Evolutionary conservation across 2,797 vertebrate species (phyloP).

Genomic region (Staurois parvus): DNA sequence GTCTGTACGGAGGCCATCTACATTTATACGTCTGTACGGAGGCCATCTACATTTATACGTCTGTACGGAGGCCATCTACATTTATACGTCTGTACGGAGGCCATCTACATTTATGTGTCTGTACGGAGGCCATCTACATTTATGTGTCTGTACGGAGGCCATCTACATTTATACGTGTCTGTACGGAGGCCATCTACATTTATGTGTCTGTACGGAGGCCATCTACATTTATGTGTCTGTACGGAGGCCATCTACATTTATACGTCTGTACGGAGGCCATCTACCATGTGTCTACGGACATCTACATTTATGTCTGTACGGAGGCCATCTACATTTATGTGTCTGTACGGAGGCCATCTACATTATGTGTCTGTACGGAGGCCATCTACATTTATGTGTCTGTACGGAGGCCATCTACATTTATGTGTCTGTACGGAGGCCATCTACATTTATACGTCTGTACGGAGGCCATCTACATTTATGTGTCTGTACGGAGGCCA

Average conservation of each 20-base stretch:
- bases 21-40: conserved; percentile 1
- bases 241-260: neutral
- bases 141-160: neutral
- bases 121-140: neutral
- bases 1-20: neutral
- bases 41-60: too few species aligned
- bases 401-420: too few species aligned
- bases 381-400: neutral
- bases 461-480: too few species aligned
- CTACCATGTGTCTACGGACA: too few species aligned
- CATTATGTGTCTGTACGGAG: neutral
- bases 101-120: too few species aligned
- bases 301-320: neutral
- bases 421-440: neutral
- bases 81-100: neutral
- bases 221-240: too few species aligned
- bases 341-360: conserved; percentile 9
- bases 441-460: neutral
- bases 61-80: neutral
- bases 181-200: neutral
- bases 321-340: neutral
- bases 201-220: neutral
- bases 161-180: too few species aligned
- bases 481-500: neutral
- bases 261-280: conserved; percentile 1